Percentiles rank a stretch among this genome's conserved stretches.
phyloP scores from a whole-genome alignment of 2,888 invertebrate species.

The Apotomis capreana region DNA sequence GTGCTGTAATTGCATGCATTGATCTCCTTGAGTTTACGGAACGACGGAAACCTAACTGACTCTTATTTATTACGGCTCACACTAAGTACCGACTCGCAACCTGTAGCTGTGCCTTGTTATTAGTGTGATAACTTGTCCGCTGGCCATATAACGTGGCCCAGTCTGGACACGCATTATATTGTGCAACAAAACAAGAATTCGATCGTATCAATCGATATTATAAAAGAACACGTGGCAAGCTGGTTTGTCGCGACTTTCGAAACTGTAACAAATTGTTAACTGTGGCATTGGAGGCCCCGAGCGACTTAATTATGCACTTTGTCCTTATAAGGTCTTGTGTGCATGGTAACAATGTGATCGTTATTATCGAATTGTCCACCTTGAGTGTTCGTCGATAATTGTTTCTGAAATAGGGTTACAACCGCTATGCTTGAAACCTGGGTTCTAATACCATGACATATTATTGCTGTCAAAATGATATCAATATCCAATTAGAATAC shows the following conservation, averaged over 20 bases:
- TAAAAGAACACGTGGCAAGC: slow-evolving; percentile 43
- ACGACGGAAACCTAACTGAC: slow-evolving; percentile 65
- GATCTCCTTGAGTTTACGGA: slow-evolving; percentile 77
- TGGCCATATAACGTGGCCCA: slow-evolving; percentile 40
- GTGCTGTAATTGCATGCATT: slow-evolving; percentile 67
- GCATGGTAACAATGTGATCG: slow-evolving; percentile 36
- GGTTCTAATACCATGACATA: neutral
- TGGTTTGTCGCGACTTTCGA: slow-evolving; percentile 63
- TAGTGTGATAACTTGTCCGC: slow-evolving; percentile 61
- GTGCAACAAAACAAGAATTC: slow-evolving; percentile 37
- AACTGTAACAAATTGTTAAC: slow-evolving; percentile 62
- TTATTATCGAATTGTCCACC: slow-evolving; percentile 36
- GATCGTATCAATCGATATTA: slow-evolving; percentile 41
- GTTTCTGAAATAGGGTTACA: slow-evolving; percentile 11
- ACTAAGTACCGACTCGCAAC: slow-evolving; percentile 52
- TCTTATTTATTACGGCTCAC: slow-evolving; percentile 61
- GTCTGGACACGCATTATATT: slow-evolving; percentile 42
- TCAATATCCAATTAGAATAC: neutral
- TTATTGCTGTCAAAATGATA: neutral
- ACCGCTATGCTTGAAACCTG: neutral
- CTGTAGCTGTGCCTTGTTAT: slow-evolving; percentile 40
- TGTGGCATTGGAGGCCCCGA: slow-evolving; percentile 62
- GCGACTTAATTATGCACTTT: slow-evolving; percentile 56
- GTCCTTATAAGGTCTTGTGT: slow-evolving; percentile 48
- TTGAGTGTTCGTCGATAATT: slow-evolving; percentile 30